phyloP scores from a whole-genome alignment of 92 coral and sea anemone genomes.

The Porites rus region DNA sequence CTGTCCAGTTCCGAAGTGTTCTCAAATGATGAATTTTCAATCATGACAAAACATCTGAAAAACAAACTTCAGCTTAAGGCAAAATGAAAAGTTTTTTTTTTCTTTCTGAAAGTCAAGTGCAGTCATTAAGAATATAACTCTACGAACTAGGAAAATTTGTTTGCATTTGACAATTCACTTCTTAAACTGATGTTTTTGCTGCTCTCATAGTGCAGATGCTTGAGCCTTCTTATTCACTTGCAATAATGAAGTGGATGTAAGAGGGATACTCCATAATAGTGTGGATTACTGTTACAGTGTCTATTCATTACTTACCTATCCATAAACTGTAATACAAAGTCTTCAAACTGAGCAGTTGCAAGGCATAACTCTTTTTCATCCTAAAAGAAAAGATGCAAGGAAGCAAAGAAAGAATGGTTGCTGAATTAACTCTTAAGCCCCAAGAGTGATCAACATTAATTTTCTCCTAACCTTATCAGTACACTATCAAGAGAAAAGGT shows the following conservation, averaged over 20 bases:
- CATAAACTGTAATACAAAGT: constrained; percentile 97
- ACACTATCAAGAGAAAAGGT: too few relatives aligned
- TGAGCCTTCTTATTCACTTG: too few relatives aligned
- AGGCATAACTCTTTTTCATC: constrained; percentile 95
- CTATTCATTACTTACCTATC: constrained; percentile 74
- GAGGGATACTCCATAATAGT: background rate
- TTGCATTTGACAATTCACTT: too few relatives aligned
- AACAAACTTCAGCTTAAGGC: background rate
- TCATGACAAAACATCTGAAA: constrained; percentile 94
- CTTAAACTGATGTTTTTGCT: too few relatives aligned
- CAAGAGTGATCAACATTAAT: too few relatives aligned
- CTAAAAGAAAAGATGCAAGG: constrained; percentile 40
- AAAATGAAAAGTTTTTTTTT: too few relatives aligned
- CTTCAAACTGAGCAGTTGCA: constrained; percentile 97
- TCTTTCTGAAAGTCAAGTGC: too few relatives aligned
- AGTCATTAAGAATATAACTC: too few relatives aligned
- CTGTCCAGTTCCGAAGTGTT: constrained; percentile 94
- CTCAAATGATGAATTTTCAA: constrained; percentile 96
- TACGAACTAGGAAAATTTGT: too few relatives aligned
- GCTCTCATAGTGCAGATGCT: too few relatives aligned
- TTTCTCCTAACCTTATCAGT: too few relatives aligned
- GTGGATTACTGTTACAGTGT: background rate
- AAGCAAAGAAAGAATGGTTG: background rate
- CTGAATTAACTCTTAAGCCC: too few relatives aligned
- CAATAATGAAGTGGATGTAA: background rate